Evolutionary conservation across 53 echinoderm and acorn worm species (phyloP), one percentile per base, ranked within the genome.

Genomic region (Paelopatides confundens): DNA sequence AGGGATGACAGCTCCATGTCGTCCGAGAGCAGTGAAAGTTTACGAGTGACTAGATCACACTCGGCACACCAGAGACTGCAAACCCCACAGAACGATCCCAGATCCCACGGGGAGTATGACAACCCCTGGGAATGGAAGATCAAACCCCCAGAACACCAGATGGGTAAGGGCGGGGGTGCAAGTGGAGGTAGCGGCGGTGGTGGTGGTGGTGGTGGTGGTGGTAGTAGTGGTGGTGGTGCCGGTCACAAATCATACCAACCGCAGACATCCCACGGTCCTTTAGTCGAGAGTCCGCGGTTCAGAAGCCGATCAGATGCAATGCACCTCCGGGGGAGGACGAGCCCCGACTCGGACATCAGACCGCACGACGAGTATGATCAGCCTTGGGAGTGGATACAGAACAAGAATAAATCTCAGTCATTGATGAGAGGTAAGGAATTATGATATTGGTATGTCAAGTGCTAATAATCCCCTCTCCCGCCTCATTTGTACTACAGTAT

Each of bases 61-160:
- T 82, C 87, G 21, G 82, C 82, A 62, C 87, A 93, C 78, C 93
- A 90, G 53, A 82, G 93, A 43, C 90, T 82, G 58, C 95, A 95
- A 86, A 95, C 95, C 38, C 95, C 95, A 35, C 93, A 97, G 86
- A 94, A 95, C 51, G 98, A 97, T 86, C 43, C 65, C 84, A 89
- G 98, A 69, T 92, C 95, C 14, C 89, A 90, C 62, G 98, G 87
- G 2, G 98, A 97, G 85, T 97, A 97, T 31, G 98, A 97, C 69
- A 95, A 93, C 87, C 98, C 98, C 0, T 97, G 98, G 98, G 98
- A 97, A 89, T 97, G 98, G 98, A 93, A 92, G 70, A 64, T 88
- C 21, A 94, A 92, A 35, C 71, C 66, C 5, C 89, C 92, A 28
- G 89, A 89, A 52, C 85, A 86, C 15, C 79, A 79, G 74, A 39